Evolutionary conservation across 2,888 invertebrate genomes (phyloP).

Genomic region (Philereme transversata): DNA sequence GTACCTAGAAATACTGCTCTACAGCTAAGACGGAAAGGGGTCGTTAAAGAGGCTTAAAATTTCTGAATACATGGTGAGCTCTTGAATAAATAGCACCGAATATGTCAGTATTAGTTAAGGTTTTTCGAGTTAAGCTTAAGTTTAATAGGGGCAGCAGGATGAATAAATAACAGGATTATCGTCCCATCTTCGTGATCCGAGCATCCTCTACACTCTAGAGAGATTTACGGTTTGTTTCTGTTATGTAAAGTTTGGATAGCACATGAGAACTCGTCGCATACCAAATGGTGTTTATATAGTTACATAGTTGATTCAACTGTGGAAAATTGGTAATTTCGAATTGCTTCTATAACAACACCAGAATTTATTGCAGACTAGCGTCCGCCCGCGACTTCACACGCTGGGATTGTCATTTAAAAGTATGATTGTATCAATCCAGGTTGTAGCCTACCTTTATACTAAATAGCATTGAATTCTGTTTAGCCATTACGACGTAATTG

Average conservation of each 20-base stretch:
- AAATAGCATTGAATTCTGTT: too few species aligned
- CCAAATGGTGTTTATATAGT: neutral
- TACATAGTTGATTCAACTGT: too few species aligned
- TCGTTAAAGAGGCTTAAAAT: conserved; percentile 61
- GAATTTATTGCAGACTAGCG: too few species aligned
- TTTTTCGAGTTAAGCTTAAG: conserved; percentile 51
- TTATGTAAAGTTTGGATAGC: conserved; percentile 33
- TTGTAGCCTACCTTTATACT: too few species aligned
- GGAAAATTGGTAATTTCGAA: too few species aligned
- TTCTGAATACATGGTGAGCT: conserved; percentile 49
- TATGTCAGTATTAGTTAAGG: conserved; percentile 55
- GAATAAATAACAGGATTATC: conserved; percentile 79
- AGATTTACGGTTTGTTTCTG: conserved; percentile 47
- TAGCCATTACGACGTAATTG: too few species aligned
- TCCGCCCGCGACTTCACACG: too few species aligned
- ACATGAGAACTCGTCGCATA: conserved; percentile 11
- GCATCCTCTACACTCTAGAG: conserved; percentile 42
- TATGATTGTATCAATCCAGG: too few species aligned
- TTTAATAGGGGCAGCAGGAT: conserved; percentile 65
- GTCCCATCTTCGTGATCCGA: conserved; percentile 62
- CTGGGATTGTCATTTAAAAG: too few species aligned
- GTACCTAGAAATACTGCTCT: conserved; percentile 9
- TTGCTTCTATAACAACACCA: too few species aligned
- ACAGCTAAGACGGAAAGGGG: conserved; percentile 46
- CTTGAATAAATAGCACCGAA: conserved; percentile 66